Base-by-base conservation (phyloP, 2,888 invertebrate genomes). In the Neoascia interrupta region DNA sequence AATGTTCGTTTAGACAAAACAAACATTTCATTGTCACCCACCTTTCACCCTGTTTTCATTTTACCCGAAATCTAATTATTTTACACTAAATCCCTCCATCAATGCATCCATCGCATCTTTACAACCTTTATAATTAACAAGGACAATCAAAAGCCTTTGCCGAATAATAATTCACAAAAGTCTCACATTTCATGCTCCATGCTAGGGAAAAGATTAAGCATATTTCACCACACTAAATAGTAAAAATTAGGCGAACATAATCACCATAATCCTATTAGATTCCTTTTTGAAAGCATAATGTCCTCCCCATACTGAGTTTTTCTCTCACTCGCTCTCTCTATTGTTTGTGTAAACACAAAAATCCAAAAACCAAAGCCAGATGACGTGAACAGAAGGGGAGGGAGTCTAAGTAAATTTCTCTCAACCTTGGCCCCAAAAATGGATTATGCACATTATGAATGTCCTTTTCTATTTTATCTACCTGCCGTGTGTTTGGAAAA, bases 201-300 rank as follows among this genome's bases (percentile, higher is more conserved):
- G 41, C 68, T n/a, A 54, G 8, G 4, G 56, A 36, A 43, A 60
- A 13, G 34, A 51, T 31, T 69, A 51, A 43, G 58, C 34, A 69
- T 69, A 69, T 58, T 69, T 69, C 58, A 51, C 23, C 58, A 34
- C 47, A 64, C 43, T 51, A 69, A 69, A 69, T 69, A 69, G 69
- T 69, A 58, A 69, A 69, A 60, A 69, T 69, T 70, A 61, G 60
- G 45, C 53, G 45, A 70, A 39, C 45, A 53, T 61, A 70, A 70
- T 70, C 69, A 31, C 37, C 69, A 61, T 53, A 70, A 70, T 70
- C 69, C 60, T 53, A 43, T 60, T 60, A 28, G 60, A 60, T 51
- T 69, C 43, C 69, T 53, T 60, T 61, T 3, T 45, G 61, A 43
- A 61, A 45, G 60, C 26, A 69, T 51, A 60, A 28, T 53, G n/a